Evolutionary conservation across 2,113 vertebrate species (phyloP).

Genomic region (Himantopus leucocephalus): DNA sequence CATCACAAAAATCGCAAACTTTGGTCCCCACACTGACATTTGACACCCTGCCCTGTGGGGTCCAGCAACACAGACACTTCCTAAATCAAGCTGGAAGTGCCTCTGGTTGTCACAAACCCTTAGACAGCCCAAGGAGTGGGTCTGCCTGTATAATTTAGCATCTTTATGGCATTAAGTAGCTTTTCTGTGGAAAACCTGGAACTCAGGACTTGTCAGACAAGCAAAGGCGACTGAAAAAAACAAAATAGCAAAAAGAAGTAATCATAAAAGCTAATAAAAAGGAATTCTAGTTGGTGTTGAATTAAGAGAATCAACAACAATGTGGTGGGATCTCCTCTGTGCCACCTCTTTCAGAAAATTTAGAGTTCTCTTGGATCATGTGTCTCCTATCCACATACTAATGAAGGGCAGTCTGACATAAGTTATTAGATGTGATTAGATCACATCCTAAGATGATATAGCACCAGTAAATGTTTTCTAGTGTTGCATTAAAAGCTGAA

Average conservation of each 20-base stretch:
- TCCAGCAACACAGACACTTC: background rate
- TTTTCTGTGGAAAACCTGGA: background rate
- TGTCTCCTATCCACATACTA: background rate
- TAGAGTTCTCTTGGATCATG: background rate
- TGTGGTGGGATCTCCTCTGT: background rate
- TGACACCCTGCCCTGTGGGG: background rate
- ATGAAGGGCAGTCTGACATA: background rate
- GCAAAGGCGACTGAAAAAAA: background rate
- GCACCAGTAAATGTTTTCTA: slow-evolving; percentile 13
- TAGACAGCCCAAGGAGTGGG: background rate
- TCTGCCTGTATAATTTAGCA: background rate
- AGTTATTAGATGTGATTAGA: slow-evolving; percentile 31
- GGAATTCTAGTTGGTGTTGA: background rate
- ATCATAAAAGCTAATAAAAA: background rate
- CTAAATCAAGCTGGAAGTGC: background rate
- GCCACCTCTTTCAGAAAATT: background rate
- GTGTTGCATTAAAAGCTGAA: slow-evolving; percentile 5
- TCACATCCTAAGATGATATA: slow-evolving; percentile 10
- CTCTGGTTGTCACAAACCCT: background rate
- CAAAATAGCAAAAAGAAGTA: background rate
- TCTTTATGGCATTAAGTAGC: background rate
- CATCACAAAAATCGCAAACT: background rate
- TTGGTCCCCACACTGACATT: background rate
- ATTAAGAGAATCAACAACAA: background rate
- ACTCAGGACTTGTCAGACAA: background rate